Percentiles rank a stretch among this genome's conserved stretches.
phyloP scores from a whole-genome alignment of 2,113 vertebrate genomes.

The Gymnorhina tibicen region DNA sequence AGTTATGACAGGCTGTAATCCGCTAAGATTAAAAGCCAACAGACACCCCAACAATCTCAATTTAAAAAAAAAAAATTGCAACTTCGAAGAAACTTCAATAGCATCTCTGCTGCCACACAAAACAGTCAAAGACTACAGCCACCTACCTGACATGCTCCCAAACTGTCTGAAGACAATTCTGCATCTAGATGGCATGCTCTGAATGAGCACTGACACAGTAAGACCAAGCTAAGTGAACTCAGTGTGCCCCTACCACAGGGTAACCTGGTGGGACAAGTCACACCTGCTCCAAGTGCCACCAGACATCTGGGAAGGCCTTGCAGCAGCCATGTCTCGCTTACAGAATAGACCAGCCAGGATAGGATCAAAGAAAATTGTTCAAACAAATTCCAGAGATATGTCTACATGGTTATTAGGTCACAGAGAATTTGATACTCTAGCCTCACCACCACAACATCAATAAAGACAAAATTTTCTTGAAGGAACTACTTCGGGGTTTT shows the following conservation, averaged over 20 bases:
- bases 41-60: background rate
- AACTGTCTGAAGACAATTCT: background rate
- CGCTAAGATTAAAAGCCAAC: background rate
- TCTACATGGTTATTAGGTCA: background rate
- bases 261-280: background rate
- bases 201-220: background rate
- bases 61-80: background rate
- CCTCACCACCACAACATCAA: accelerated
- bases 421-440: background rate
- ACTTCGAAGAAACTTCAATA: background rate
- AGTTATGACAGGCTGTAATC: background rate
- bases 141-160: background rate
- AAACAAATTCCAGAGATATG: background rate
- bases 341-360: background rate
- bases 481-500: background rate
- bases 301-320: background rate
- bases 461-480: background rate
- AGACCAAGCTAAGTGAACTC: background rate
- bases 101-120: background rate
- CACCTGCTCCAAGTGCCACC: accelerated
- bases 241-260: no score
- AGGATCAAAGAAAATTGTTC: background rate
- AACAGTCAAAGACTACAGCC: background rate
- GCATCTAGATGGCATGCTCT: background rate
- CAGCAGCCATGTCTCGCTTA: accelerated